These are phyloP conservation scores for Conger conger DNA, from an alignment of 2,113 vertebrate species.

Conservation along the genomic window DNA sequence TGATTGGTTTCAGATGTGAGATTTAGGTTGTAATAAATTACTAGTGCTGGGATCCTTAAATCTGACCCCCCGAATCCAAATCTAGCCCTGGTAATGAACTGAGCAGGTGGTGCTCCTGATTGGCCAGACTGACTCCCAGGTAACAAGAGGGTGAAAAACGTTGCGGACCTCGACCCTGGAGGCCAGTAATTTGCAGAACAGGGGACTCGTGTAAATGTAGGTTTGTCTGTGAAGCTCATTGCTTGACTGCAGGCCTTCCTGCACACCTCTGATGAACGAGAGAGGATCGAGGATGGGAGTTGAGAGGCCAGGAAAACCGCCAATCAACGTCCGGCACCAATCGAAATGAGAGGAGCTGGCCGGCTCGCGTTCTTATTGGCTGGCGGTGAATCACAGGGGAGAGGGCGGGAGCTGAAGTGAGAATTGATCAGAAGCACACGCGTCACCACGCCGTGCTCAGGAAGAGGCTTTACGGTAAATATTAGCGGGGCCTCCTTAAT, in stretches of 20 bases:
- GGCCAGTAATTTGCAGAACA: too few species aligned
- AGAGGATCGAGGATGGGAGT: neutral
- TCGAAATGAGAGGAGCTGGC: neutral
- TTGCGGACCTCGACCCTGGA: too few species aligned
- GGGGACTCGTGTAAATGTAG: too few species aligned
- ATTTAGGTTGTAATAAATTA: too few species aligned
- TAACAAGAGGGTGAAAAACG: too few species aligned
- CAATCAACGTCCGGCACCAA: neutral
- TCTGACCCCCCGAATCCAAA: too few species aligned
- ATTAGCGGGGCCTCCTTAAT: slow-evolving; percentile 20
- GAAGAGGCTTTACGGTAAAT: slow-evolving; percentile 14
- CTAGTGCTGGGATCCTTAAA: too few species aligned
- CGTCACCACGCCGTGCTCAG: neutral
- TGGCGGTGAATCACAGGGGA: slow-evolving; percentile 13
- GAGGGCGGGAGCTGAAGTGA: slow-evolving; percentile 12
- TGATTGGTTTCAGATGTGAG: too few species aligned
- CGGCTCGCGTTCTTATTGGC: neutral
- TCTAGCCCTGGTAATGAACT: too few species aligned
- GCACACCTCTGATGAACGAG: neutral
- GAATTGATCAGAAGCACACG: neutral
- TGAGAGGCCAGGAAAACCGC: neutral
- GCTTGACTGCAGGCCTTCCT: too few species aligned
- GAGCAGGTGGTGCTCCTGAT: too few species aligned
- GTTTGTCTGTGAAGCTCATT: neutral
- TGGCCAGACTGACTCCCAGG: too few species aligned